Conservation (phyloP, 2,888 invertebrate species). For the Leucophenga montana region DNA sequence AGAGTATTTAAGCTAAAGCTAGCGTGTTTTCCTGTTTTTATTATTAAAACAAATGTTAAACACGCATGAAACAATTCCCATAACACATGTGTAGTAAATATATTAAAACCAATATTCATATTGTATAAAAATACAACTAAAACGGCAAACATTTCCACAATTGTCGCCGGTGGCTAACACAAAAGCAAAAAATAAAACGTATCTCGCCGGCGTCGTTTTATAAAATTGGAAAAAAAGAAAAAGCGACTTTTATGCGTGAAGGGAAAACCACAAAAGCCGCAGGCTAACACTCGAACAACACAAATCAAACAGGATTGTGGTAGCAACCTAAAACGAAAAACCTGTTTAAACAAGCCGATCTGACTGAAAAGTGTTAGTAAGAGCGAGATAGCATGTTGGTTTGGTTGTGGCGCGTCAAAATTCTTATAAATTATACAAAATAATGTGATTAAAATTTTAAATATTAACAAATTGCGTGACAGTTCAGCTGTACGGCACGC, state of each 20-base stretch:
- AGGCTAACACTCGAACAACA: background rate
- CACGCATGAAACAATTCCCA: background rate
- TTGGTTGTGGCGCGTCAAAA: background rate
- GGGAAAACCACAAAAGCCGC: background rate
- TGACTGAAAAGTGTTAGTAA: background rate
- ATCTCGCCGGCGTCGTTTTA: background rate
- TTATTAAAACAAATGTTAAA: background rate
- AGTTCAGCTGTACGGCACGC: background rate
- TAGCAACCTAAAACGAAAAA: too few relatives aligned
- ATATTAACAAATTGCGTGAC: conserved; percentile 23
- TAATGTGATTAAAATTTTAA: conserved; percentile 25
- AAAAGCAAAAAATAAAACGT: background rate
- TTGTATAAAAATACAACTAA: background rate
- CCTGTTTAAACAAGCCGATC: too few relatives aligned
- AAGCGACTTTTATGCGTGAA: too few relatives aligned
- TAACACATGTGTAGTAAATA: background rate
- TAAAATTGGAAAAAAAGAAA: background rate
- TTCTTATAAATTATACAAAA: conserved; percentile 16
- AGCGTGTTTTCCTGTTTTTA: too few relatives aligned
- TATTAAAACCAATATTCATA: background rate
- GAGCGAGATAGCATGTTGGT: background rate
- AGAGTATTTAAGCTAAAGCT: too few relatives aligned
- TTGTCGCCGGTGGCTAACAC: conserved; percentile 2
- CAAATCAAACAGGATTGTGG: too few relatives aligned
- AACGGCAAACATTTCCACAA: background rate